phyloP scores from a whole-genome alignment of 2,888 invertebrate species.

The Tinea semifulvella region DNA sequence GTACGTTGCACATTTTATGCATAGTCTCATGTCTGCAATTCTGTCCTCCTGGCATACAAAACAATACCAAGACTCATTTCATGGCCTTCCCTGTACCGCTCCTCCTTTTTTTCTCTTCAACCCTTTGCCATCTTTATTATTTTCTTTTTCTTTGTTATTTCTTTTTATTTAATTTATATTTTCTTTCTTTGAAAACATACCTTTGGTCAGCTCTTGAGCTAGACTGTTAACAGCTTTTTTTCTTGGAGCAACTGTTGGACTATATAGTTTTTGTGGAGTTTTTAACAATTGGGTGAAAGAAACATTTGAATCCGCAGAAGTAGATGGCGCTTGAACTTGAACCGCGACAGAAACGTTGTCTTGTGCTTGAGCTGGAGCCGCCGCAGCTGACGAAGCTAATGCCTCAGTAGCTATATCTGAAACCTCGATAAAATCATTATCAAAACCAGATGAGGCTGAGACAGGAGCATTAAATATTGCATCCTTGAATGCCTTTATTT shows the following conservation, averaged over 20 bases:
- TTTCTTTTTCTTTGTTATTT: conserved; percentile 15
- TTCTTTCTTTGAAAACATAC: conserved; percentile 14
- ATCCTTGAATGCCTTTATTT: too few species aligned
- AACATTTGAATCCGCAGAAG: conserved; percentile 12
- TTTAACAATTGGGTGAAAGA: conserved; percentile 11
- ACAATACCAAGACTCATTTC: conserved; percentile 21
- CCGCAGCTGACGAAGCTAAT: too few species aligned
- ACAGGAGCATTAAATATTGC: too few species aligned
- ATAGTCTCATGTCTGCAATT: conserved; percentile 22
- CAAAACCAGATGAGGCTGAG: too few species aligned
- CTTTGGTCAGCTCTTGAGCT: conserved; percentile 14
- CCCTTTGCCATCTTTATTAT: conserved; percentile 14
- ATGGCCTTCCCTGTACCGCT: not conserved
- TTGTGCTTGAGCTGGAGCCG: too few species aligned
- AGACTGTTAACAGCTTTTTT: conserved; percentile 15
- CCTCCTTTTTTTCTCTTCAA: not conserved
- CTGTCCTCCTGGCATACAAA: conserved; percentile 20
- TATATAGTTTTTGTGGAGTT: conserved; percentile 14
- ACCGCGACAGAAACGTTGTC: too few species aligned
- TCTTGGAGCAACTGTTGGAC: conserved; percentile 12
- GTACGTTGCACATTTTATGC: conserved; percentile 19
- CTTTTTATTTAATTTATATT: conserved; percentile 4
- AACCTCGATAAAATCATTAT: too few species aligned
- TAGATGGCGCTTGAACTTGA: too few species aligned
- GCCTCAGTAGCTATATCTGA: too few species aligned